Percentiles rank a stretch among this genome's conserved stretches.
Evolutionary conservation across 2,797 vertebrate genomes (phyloP).

Genomic region (Tauraco hartlaubi): DNA sequence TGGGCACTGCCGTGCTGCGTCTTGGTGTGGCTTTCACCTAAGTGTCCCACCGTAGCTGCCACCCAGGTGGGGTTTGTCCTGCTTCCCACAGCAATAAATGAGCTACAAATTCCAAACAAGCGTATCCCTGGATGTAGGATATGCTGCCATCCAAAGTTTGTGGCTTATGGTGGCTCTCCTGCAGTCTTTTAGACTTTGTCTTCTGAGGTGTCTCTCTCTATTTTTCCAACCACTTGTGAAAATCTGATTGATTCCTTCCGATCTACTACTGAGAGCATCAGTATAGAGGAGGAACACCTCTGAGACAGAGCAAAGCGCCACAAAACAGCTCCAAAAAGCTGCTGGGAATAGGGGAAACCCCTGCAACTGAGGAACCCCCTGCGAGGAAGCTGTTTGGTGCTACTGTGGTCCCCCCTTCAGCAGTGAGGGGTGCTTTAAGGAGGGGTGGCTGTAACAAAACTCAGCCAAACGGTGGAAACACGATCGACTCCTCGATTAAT

Average conservation of each 20-base stretch:
- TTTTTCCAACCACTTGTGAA: not conserved
- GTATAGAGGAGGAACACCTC: not conserved
- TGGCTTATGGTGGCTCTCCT: not conserved
- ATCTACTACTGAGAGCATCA: not conserved
- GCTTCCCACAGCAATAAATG: not conserved
- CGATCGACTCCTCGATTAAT: constrained; percentile 46
- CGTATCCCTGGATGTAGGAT: not conserved
- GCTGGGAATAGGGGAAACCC: not conserved
- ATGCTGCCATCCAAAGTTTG: not conserved
- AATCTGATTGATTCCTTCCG: not conserved
- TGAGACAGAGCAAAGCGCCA: not conserved
- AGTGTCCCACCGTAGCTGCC: not conserved
- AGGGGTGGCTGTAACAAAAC: constrained; percentile 72
- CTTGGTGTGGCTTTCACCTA: not conserved
- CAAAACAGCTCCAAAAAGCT: not conserved
- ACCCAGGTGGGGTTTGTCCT: not conserved
- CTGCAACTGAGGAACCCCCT: not conserved
- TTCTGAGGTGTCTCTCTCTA: not conserved
- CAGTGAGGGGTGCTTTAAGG: constrained; percentile 4
- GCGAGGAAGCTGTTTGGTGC: not conserved
- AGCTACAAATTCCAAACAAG: not conserved
- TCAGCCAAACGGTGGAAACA: constrained; percentile 70
- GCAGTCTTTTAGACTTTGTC: not conserved
- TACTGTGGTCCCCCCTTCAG: not conserved
- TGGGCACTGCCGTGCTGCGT: not conserved